phyloP scores from a whole-genome alignment of 1,140 invertebrate species.

The Hyphantria cunea region DNA sequence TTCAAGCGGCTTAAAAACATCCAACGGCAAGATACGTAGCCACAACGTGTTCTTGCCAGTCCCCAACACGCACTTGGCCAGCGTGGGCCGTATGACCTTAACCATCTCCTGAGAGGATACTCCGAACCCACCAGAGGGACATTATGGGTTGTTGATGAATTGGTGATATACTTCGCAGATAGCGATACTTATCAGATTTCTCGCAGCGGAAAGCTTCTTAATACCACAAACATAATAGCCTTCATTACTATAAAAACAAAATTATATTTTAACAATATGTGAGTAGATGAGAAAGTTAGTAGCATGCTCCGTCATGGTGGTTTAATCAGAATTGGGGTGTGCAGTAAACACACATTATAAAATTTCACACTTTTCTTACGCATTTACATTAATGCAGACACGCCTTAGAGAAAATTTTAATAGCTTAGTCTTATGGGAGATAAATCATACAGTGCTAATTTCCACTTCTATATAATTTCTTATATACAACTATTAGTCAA shows the following conservation, averaged over 20 bases:
- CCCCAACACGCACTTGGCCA: too few species aligned
- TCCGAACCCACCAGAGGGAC: too few species aligned
- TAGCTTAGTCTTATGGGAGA: not conserved
- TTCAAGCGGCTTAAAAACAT: too few species aligned
- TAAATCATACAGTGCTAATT: too few species aligned
- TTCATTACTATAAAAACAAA: constrained; percentile 10
- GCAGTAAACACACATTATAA: constrained; percentile 3
- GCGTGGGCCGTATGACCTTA: too few species aligned
- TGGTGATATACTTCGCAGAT: too few species aligned
- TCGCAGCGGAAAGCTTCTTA: not conserved
- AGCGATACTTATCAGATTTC: not conserved
- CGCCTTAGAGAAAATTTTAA: not conserved
- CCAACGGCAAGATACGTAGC: too few species aligned
- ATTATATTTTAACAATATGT: constrained; percentile 10
- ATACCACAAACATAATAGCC: not conserved
- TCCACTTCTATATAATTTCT: too few species aligned
- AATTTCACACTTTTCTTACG: constrained; percentile 6
- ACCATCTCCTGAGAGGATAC: too few species aligned
- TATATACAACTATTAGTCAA: too few species aligned
- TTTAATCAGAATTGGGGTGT: constrained; percentile 10
- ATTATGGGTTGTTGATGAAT: too few species aligned
- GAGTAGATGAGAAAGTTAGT: constrained; percentile 10
- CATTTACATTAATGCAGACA: not conserved
- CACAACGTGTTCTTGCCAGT: too few species aligned
- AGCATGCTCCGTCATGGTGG: constrained; percentile 9